Conservation (phyloP, 2,888 invertebrate genomes). For the Crepidodera aurea region DNA sequence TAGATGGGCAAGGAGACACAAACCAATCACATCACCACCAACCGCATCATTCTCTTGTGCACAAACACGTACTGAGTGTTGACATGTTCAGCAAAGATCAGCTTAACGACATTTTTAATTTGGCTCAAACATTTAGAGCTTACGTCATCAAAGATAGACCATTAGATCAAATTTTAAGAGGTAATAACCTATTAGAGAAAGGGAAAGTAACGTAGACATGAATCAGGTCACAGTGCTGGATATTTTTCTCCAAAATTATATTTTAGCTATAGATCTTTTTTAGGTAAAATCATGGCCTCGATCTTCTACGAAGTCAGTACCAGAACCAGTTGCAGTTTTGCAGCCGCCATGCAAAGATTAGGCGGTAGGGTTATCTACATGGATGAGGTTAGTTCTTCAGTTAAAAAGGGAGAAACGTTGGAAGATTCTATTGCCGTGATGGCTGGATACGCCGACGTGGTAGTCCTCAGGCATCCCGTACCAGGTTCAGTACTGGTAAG, state of each 20-base stretch:
- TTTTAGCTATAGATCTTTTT: background rate
- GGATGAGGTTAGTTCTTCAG: constrained; percentile 90
- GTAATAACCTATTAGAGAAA: too few species aligned
- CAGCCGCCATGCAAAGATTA: constrained; percentile 94
- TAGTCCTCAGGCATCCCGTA: constrained; percentile 93
- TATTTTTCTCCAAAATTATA: background rate
- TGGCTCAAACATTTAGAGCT: constrained; percentile 87
- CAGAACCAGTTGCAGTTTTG: constrained; percentile 94
- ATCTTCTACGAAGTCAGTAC: constrained; percentile 99
- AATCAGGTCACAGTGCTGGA: too few species aligned
- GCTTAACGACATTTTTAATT: constrained; percentile 91
- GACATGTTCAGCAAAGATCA: constrained; percentile 88
- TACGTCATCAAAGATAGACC: constrained; percentile 84
- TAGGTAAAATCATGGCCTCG: constrained; percentile 92
- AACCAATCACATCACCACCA: constrained; percentile 44
- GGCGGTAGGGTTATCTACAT: constrained; percentile 93
- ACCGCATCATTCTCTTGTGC: constrained; percentile 66
- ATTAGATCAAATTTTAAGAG: constrained; percentile 80
- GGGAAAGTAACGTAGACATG: too few species aligned
- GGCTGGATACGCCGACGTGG: constrained; percentile 92
- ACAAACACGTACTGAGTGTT: constrained; percentile 86
- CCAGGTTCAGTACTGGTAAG: constrained; percentile 89
- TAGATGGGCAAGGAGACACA: constrained; percentile 27
- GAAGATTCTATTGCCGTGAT: constrained; percentile 87
- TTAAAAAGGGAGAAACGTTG: constrained; percentile 95